Base-by-base conservation (phyloP, 1,140 invertebrate genomes). In the Scaptomyza graminum region DNA sequence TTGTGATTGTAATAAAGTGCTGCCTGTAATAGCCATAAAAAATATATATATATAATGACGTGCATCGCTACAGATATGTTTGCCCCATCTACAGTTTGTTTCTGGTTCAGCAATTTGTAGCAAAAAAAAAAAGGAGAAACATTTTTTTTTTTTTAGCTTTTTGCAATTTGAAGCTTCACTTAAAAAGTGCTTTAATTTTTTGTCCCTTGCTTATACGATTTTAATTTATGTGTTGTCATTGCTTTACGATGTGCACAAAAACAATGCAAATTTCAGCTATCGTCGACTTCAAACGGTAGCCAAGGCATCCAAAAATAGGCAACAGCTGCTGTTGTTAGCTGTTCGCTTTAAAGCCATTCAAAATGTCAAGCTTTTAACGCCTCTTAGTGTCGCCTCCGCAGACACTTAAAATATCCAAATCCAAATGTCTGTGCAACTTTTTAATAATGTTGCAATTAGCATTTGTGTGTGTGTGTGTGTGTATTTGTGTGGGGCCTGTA, bases 281-380 rank as follows among this genome's bases (percentile, higher is more conserved):
- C 43, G 69, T 66, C 39, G 25, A 69, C 65, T 51, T 63, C 57
- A 67, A 87, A 88, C 82, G 49, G 82, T 87, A 87, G 82, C 82
- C 54, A 59, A 65, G 60, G 41, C 59, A 51, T 2, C 70, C 82
- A 8, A 82, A 82, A 88, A 75, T 80, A 71, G 82, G 82, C 78
- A 81, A 51, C 59, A 22, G 25, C 39, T 44, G 37, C 31, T 56
- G 56, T 22, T 60, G 55, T 60, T 8, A 57, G 61, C 60, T 43
- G 56, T 57, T 41, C 64, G 39, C 51, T 67, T 67, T 50, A 62
- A 54, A 79, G 64, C 66, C 84, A 89, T 82, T 88, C 70, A 78
- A 85, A 88, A 89, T 89, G 73, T 89, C 79, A 88, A 88, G 69
- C 79, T 60, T 88, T 88, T 88, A 88, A 88, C 83, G 83, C 83